Conservation (phyloP, 2,797 vertebrate genomes). For the Botia almorhae region DNA sequence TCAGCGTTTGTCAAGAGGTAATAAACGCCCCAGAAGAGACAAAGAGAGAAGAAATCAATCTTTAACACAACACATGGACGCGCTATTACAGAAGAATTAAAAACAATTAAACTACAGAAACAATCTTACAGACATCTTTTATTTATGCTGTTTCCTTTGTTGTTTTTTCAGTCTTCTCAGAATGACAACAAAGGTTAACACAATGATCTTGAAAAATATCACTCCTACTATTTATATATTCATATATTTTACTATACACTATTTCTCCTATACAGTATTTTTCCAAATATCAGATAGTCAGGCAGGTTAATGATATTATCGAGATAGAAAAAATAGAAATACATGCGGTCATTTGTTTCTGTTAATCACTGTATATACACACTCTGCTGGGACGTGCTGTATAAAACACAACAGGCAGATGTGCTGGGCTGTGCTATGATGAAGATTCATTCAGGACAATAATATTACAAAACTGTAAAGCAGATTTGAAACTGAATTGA, state of each 20-base stretch:
- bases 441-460: neutral
- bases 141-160: constrained; percentile 65
- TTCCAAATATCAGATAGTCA: constrained; percentile 72
- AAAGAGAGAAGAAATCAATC: no score
- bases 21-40: no score
- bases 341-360: constrained; percentile 73
- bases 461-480: neutral
- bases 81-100: neutral
- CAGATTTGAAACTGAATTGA: constrained; percentile 18
- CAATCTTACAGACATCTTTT: constrained; percentile 63
- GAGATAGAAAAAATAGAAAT: constrained; percentile 70
- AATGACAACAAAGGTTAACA: constrained; percentile 65
- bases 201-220: constrained; percentile 66
- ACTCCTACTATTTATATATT: constrained; percentile 56
- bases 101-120: neutral
- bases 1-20: no score
- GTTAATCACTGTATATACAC: constrained; percentile 55
- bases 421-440: constrained; percentile 36
- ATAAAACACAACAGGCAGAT: constrained; percentile 18
- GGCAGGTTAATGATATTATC: constrained; percentile 71
- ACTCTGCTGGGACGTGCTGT: constrained; percentile 48
- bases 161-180: constrained; percentile 55
- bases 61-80: constrained; percentile 3
- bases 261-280: constrained; percentile 60
- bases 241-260: constrained; percentile 63